Percentiles rank a stretch among this genome's conserved stretches.
Evolutionary conservation across 2,888 invertebrate genomes (phyloP).

Genomic region (Acleris sparsana): DNA sequence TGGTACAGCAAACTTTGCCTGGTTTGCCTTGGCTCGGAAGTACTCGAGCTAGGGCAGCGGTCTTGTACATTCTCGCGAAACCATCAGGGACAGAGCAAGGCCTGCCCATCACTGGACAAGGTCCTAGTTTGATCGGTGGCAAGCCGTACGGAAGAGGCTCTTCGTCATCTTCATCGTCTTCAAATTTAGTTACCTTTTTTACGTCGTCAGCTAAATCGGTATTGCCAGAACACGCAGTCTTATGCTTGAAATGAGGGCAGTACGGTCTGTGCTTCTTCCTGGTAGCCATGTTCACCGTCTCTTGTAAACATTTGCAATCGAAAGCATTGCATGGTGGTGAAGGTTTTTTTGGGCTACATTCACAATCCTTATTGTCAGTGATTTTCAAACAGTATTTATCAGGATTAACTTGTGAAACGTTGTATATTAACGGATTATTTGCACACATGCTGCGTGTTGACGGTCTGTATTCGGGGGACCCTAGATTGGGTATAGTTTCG

Average conservation of each 20-base stretch:
- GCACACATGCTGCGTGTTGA: constrained; percentile 41
- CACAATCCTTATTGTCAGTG: constrained; percentile 58
- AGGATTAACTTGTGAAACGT: constrained; percentile 45
- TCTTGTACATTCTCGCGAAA: constrained; percentile 75
- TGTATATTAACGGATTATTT: constrained; percentile 50
- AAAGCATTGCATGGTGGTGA: constrained; percentile 70
- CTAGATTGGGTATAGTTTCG: constrained; percentile 40
- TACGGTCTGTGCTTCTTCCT: constrained; percentile 69
- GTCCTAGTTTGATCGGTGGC: constrained; percentile 72
- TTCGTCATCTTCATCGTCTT: constrained; percentile 68
- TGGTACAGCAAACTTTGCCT: constrained; percentile 77
- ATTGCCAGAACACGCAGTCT: constrained; percentile 65
- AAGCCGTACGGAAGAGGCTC: constrained; percentile 73
- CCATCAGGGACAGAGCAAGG: constrained; percentile 75
- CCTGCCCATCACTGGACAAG: constrained; percentile 75
- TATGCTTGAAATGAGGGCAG: constrained; percentile 73
- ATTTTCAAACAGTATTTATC: constrained; percentile 25
- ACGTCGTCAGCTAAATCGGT: too few relatives aligned
- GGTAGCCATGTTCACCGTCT: constrained; percentile 54
- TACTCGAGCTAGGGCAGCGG: constrained; percentile 56
- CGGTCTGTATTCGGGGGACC: constrained; percentile 39
- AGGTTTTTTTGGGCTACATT: constrained; percentile 67
- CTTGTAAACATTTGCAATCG: constrained; percentile 69
- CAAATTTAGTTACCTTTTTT: constrained; percentile 58
- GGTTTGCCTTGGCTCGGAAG: constrained; percentile 71